Conservation (phyloP, 2,888 invertebrate genomes). For the Synanthedon tipuliformis region DNA sequence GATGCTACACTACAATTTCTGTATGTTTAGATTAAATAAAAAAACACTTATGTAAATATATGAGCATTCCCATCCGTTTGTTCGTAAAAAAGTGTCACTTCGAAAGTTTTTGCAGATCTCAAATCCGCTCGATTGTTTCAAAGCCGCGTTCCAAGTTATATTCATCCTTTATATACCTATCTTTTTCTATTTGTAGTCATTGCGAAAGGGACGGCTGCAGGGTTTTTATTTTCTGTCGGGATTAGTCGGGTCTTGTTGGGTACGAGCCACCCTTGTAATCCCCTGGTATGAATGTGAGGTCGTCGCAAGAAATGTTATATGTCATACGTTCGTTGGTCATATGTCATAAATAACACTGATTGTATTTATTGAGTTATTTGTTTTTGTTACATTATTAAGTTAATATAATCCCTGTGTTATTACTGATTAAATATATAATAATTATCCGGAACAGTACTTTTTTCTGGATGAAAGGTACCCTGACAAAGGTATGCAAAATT, state of each 20-base stretch:
- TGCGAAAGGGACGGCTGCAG: conserved; percentile 12
- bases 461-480: too few species aligned
- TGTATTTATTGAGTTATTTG: too few species aligned
- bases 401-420: too few species aligned
- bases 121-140: not conserved
- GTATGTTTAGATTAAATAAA: too few species aligned
- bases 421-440: too few species aligned
- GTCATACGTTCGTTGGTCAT: not conserved
- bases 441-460: too few species aligned
- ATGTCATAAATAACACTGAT: too few species aligned
- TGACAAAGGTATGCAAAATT: too few species aligned
- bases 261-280: conserved; percentile 20
- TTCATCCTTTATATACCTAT: not conserved
- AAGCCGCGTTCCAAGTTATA: not conserved
- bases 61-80: too few species aligned
- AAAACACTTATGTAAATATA: too few species aligned
- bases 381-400: too few species aligned
- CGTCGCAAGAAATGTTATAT: conserved; percentile 3
- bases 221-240: conserved; percentile 8
- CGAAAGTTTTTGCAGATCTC: not conserved
- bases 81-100: not conserved
- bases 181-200: not conserved
- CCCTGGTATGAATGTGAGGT: conserved; percentile 16
- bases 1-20: too few species aligned
- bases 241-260: conserved; percentile 14